phyloP scores from a whole-genome alignment of 2,888 invertebrate species.

The Ashinkailepas kermadecensis region DNA sequence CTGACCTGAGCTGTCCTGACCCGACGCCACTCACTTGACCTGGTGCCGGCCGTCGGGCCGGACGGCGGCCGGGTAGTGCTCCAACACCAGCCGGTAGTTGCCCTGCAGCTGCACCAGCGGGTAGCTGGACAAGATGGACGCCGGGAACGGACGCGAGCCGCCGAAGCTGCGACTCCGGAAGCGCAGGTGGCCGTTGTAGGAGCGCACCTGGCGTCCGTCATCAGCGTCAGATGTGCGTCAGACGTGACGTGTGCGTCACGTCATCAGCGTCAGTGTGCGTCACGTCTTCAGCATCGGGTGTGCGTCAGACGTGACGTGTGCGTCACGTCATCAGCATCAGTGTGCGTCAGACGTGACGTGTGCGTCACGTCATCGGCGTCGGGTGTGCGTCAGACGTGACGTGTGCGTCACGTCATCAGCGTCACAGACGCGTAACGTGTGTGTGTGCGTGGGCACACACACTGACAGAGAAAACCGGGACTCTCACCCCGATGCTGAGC shows the following conservation, averaged over 20 bases:
- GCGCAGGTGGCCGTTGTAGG: slow-evolving; percentile 81
- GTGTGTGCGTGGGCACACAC: too few relatives aligned
- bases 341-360: neutral
- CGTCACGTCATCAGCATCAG: too few relatives aligned
- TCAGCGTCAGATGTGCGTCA: neutral
- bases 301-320: neutral
- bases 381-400: neutral
- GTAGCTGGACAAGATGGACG: slow-evolving; percentile 53
- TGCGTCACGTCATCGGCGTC: too few relatives aligned
- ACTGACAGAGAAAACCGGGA: too few relatives aligned
- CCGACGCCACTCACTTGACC: slow-evolving; percentile 43
- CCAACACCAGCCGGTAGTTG: slow-evolving; percentile 61
- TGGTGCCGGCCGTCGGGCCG: slow-evolving; percentile 45
- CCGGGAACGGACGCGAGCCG: slow-evolving; percentile 49
- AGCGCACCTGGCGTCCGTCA: slow-evolving; percentile 52
- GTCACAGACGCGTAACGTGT: too few relatives aligned
- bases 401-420: neutral
- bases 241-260: neutral
- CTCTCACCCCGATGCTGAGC: too few relatives aligned
- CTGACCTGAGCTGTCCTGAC: too few relatives aligned
- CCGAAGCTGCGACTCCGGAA: slow-evolving; percentile 64
- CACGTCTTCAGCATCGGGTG: neutral
- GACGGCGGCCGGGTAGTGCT: slow-evolving; percentile 51
- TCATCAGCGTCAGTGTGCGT: too few relatives aligned
- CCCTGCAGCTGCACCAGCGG: slow-evolving; percentile 79